Percentiles rank a stretch among this genome's conserved stretches.
Conservation (phyloP, 2,113 vertebrate genomes). For the Pitta sordida region DNA sequence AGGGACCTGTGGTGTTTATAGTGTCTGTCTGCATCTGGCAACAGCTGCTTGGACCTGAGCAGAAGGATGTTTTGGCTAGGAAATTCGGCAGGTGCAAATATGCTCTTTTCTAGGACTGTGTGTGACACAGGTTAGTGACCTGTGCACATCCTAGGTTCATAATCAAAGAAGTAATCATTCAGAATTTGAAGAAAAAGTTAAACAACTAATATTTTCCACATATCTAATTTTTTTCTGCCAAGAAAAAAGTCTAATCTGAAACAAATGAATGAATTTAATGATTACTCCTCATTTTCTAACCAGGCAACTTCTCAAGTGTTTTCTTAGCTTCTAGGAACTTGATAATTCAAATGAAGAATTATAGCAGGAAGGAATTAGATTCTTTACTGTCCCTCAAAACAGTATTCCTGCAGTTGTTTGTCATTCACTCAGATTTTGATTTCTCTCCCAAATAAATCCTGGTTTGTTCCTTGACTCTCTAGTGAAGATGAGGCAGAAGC, state of each 20-base stretch:
- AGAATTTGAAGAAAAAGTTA: neutral
- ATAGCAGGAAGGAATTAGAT: neutral
- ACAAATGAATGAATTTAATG: neutral
- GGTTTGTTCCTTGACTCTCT: neutral
- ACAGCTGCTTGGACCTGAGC: neutral
- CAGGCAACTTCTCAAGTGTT: neutral
- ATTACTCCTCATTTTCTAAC: neutral
- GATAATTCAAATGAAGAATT: neutral
- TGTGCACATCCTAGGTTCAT: neutral
- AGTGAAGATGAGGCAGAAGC: neutral
- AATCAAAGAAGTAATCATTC: neutral
- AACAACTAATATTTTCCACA: neutral
- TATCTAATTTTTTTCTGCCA: neutral
- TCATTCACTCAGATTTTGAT: neutral
- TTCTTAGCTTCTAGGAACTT: neutral
- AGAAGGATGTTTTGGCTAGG: neutral
- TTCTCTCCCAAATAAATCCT: neutral
- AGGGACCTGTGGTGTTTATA: neutral
- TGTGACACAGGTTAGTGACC: neutral
- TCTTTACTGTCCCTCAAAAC: neutral
- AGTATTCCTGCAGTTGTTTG: neutral
- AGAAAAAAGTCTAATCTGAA: neutral
- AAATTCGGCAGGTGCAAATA: neutral
- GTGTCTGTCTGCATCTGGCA: neutral
- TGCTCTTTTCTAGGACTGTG: neutral